phyloP scores from a whole-genome alignment of 2,113 vertebrate genomes.

The Bostrychus sinensis region DNA sequence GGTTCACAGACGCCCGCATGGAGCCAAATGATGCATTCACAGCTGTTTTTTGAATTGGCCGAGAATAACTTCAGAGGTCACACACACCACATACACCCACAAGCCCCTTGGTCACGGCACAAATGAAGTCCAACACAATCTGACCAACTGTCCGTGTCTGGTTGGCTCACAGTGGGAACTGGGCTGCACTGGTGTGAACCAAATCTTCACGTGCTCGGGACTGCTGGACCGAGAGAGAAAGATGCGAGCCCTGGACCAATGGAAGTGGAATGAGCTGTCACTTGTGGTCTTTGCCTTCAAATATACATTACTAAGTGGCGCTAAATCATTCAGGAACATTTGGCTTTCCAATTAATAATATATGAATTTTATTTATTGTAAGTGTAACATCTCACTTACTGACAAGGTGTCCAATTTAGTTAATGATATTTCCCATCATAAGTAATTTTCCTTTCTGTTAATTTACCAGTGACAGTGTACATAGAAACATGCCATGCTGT shows the following conservation, averaged over 20 bases:
- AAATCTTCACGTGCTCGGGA: slow-evolving; percentile 9
- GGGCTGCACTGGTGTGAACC: slow-evolving; percentile 21
- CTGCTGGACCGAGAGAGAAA: slow-evolving; percentile 6
- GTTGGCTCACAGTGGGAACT: slow-evolving; percentile 39
- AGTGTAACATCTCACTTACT: neutral
- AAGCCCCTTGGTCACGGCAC: slow-evolving; percentile 52
- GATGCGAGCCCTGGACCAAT: neutral
- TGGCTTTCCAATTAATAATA: neutral
- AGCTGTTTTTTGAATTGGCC: slow-evolving; percentile 38
- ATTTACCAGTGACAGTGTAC: neutral
- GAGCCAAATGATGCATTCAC: slow-evolving; percentile 54
- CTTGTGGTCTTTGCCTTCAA: neutral
- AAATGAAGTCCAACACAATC: slow-evolving; percentile 46
- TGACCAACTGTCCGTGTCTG: slow-evolving; percentile 52
- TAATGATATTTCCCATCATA: neutral
- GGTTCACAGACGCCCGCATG: slow-evolving; percentile 18
- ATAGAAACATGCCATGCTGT: neutral
- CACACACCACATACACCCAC: slow-evolving; percentile 27
- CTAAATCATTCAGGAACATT: neutral
- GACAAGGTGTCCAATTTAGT: neutral
- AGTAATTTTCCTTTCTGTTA: neutral
- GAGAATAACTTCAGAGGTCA: slow-evolving; percentile 55
- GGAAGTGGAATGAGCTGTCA: slow-evolving; percentile 14
- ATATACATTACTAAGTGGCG: neutral
- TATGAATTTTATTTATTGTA: neutral